Evolutionary conservation across 1,140 invertebrate genomes (phyloP), one percentile per base, ranked within the genome.

Genomic region (Diprion similis): DNA sequence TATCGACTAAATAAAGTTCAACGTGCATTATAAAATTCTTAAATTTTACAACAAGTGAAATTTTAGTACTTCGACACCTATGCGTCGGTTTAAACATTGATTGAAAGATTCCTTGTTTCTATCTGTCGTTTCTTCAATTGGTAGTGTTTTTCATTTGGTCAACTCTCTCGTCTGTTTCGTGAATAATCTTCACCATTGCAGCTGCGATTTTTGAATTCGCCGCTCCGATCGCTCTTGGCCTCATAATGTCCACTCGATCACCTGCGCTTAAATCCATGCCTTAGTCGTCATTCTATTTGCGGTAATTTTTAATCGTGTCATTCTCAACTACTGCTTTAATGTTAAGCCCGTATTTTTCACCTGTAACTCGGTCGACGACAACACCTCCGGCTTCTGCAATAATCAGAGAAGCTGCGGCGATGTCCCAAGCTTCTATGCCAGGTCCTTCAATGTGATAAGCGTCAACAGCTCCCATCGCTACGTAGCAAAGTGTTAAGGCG

Each of bases 381-480:
- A 86, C 80, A 10, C 93, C 95, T 10, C 95, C 95, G 46, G 95
- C 94, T 88, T 96, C 95, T 72, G 83, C 84, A n/a, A 95, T 88
- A 73, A 96, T 94, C 37, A 96, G 83, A 64, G 89, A 87, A 15
- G 91, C 93, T 9, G 92, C 93, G 46, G 92, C 92, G n/a, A 93
- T 90, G 80, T 94, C 93, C 93, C 93, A 95, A 10, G 90, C 88
- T 77, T 92, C 89, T n/a, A 94, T 82, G 76, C 93, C 91, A 77
- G 24, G 24, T 37, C 24, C 24, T 6, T 93, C 94, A 73, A 93
- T 92, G 73, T 92, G 91, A 84, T 94, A 95, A 9, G 87, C 91
- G 82, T 96, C 94, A 19, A 90, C 89, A 79, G 89, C 86, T 6
- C 94, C 95, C 77, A 89, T 90, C 13, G 95, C 94, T 4, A 96